These are phyloP conservation scores for Philereme transversata DNA, from an alignment of 2,888 invertebrate species.

Conservation along the genomic window DNA sequence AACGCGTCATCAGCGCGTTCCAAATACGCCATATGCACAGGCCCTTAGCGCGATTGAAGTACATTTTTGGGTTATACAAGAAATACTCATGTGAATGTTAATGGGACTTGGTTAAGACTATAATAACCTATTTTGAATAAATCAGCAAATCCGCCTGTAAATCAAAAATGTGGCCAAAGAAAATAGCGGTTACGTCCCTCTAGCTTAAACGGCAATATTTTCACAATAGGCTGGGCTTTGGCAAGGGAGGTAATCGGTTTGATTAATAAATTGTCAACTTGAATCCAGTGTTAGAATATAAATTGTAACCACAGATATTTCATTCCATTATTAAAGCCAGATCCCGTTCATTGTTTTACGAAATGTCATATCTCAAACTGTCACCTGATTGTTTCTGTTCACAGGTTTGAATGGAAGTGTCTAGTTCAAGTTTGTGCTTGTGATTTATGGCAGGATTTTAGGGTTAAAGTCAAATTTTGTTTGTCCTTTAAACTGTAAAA, in stretches of 20 bases:
- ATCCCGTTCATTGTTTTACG: constrained; percentile 80
- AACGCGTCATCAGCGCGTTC: too few species aligned
- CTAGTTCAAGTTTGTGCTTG: constrained; percentile 33
- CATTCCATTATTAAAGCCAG: constrained; percentile 77
- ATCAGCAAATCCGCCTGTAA: too few species aligned
- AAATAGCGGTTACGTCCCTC: constrained; percentile 5
- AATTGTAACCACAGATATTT: constrained; percentile 83
- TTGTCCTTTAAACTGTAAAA: not conserved
- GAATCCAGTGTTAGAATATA: constrained; percentile 82
- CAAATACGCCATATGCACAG: too few species aligned
- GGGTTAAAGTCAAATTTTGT: constrained; percentile 24
- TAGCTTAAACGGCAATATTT: constrained; percentile 56
- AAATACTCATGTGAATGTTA: too few species aligned
- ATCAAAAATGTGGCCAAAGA: not conserved
- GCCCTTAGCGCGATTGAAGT: too few species aligned
- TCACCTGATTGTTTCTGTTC: constrained; percentile 78
- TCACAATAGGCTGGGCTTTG: constrained; percentile 78
- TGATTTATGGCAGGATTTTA: constrained; percentile 15
- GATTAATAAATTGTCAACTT: constrained; percentile 85
- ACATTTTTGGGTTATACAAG: too few species aligned
- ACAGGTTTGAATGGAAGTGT: constrained; percentile 59
- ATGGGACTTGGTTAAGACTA: too few species aligned
- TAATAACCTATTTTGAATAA: too few species aligned
- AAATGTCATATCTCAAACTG: constrained; percentile 80
- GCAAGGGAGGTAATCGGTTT: constrained; percentile 81